Base-by-base conservation (phyloP, 1,140 invertebrate species). In the Panagrolaimus sp. region DNA sequence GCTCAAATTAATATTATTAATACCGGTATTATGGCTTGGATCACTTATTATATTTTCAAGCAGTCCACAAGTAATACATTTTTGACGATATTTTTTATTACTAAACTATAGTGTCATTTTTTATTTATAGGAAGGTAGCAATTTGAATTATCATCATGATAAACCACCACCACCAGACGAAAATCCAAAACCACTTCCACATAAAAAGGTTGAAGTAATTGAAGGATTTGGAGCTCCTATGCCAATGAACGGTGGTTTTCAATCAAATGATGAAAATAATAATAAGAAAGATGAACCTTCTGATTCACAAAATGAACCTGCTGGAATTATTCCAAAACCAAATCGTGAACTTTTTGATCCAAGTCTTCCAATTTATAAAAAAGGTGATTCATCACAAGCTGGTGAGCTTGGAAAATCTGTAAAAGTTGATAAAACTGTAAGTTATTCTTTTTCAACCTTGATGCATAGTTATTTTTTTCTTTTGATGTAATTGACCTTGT, bases 311-410 rank as follows among this genome's bases (percentile, higher is more conserved):
- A 53, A 78, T 14, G 66, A 47, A 20, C 69, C 61, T 44, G 31
- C 65, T 76, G 72, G 72, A 5, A 79, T 71, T 65, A 74, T 78
- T 62, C 78, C 78, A 27, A 76, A 72, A 65, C 79, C 70, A 31
- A 78, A 72, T 65, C 74, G 66, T 23, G 48, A 66, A 14, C 63
- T 74, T 13, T 72, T 81, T 38, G 80, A 82, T 71, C 31, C 64
- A n/a, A 80, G 82, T 63, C 69, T 71, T 20, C 80, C 80, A 7
- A 82, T 82, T 48, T 82, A 82, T 66, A 82, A 82, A 47, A 77
- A 76, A 46, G 81, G 77, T 20, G 80, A 82, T 64, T n/a, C 69
- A 13, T 73, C 43, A 64, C 81, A 83, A 65, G 81, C 72, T 5
- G 80, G 80, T 53, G 80, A 82, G 62, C 38, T 63, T 4, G 80